Base-by-base conservation (phyloP, 1,140 invertebrate genomes). In the Pentalonia nigronervosa region DNA sequence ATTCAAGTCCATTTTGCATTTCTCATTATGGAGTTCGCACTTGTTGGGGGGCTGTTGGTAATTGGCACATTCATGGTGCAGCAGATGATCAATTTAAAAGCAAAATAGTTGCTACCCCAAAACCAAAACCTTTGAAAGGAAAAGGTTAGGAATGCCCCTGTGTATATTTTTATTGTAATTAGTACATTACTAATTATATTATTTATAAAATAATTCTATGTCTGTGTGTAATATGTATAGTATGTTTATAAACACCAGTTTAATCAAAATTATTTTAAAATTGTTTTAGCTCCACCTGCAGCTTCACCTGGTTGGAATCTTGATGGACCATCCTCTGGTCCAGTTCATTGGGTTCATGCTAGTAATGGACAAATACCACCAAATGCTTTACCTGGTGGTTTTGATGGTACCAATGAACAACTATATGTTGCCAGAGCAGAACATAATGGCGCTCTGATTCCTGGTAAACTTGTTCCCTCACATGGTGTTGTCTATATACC, bases 41-140 rank as follows among this genome's bases (percentile, higher is more conserved):
- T 87, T 97, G 97, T 89, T 98, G 97, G 97, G 98, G 98, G 47
- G 97, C 97, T 0, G 95, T 95, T 93, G 98, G 98, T n/a, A 96
- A 97, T 53, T 98, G 98, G 98, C 95, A 97, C 50, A 96, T 98
- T 94, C 97, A 98, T 96, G 97, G 97, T 97, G 93, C 48, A 86
- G 91, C 91, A 30, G 91, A 93, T 93, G 91, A 60, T 84, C 81
- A 93, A 50, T 93, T 93, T 93, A 93, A 83, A 86, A 86, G 48
- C 76, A 53, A 93, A 93, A 7, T 84, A 84, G 48, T 36, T 83
- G 36, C 48, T 50, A 84, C 47, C n/a, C 48, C 81, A 41, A 93
- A 93, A 86, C 48, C 91, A 50, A 83, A 91, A 48, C 41, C 60
- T 25, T 41, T 93, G 25, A 93, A 93, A 84, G 76, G 45, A 93